These are phyloP conservation scores for Luscinia megarhynchos DNA, from an alignment of 2,797 vertebrate genomes.

Conservation along the genomic window DNA sequence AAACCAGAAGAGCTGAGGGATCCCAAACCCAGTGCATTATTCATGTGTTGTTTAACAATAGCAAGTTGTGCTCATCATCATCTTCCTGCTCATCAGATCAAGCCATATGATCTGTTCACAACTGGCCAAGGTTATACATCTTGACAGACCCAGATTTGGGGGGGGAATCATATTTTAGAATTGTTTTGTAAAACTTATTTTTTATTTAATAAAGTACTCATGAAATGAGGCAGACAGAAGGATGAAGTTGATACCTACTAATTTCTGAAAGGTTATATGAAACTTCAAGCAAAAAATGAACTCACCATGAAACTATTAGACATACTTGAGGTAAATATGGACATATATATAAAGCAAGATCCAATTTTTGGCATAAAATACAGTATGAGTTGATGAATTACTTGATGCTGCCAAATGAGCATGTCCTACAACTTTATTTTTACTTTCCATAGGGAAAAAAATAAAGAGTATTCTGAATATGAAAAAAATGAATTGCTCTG, in stretches of 20 bases:
- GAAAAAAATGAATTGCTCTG: not conserved
- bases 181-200: not conserved
- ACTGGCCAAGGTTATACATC: not conserved
- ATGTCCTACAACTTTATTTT: not conserved
- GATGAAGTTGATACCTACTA: not conserved
- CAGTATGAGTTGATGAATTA: not conserved
- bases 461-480: not conserved
- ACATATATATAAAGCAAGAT: not conserved
- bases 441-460: not conserved
- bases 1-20: slow-evolving; percentile 28
- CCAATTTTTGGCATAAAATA: not conserved
- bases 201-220: not conserved
- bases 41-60: not conserved
- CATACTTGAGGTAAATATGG: not conserved
- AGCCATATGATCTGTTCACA: not conserved
- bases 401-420: not conserved
- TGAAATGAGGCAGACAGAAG: not conserved
- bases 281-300: not conserved
- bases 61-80: not conserved
- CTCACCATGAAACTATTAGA: not conserved
- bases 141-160: not conserved
- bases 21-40: slow-evolving; percentile 13
- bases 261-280: not conserved
- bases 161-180: not conserved
- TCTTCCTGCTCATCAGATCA: not conserved